These are phyloP conservation scores for Anastrepha obliqua DNA, from an alignment of 1,140 invertebrate species.

Conservation along the genomic window DNA sequence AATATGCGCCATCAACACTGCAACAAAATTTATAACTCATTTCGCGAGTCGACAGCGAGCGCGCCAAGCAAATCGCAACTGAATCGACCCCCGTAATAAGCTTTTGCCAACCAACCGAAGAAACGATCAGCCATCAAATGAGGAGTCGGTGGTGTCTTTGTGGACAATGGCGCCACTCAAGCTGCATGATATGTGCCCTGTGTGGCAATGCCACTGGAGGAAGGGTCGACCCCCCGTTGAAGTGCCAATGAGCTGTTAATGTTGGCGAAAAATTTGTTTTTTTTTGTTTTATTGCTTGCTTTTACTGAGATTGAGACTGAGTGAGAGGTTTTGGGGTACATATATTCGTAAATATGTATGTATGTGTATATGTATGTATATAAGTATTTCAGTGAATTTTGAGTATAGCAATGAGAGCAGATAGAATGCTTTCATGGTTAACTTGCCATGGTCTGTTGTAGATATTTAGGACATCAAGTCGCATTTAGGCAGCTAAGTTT, in stretches of 20 bases:
- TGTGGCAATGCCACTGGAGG: background rate
- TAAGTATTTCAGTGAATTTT: too few relatives aligned
- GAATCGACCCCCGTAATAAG: background rate
- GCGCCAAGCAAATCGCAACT: too few relatives aligned
- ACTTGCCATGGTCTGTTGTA: too few relatives aligned
- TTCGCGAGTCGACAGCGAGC: background rate
- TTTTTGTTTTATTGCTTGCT: background rate
- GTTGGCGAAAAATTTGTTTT: conserved; percentile 10
- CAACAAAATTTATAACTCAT: conserved; percentile 53
- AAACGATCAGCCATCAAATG: background rate
- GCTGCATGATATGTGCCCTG: conserved; percentile 14
- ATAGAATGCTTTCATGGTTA: too few relatives aligned
- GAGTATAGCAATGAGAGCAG: too few relatives aligned
- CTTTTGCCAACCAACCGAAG: background rate
- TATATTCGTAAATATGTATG: too few relatives aligned
- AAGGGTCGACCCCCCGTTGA: conserved; percentile 34
- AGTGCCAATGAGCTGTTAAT: conserved; percentile 55
- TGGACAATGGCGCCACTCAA: conserved; percentile 8
- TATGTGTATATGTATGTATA: too few relatives aligned
- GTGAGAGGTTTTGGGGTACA: too few relatives aligned
- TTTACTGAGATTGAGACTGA: too few relatives aligned
- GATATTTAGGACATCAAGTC: too few relatives aligned
- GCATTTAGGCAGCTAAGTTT: too few relatives aligned
- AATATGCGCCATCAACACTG: conserved; percentile 42
- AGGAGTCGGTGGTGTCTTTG: conserved; percentile 6